Percentiles rank a stretch among this genome's conserved stretches.
phyloP scores from a whole-genome alignment of 1,140 invertebrate species.

The Aricia agestis region DNA sequence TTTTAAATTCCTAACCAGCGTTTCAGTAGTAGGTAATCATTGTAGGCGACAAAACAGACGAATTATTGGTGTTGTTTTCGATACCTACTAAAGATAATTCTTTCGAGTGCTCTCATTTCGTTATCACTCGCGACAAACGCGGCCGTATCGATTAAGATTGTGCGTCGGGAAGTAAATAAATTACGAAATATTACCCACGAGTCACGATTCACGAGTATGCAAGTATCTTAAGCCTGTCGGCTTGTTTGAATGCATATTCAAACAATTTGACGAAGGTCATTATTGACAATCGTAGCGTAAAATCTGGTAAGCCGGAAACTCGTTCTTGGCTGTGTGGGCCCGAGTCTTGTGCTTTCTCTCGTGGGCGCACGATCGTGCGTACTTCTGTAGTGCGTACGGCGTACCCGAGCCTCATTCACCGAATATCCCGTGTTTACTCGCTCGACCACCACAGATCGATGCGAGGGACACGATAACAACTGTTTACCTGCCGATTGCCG shows the following conservation, averaged over 20 bases:
- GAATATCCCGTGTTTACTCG: slow-evolving; percentile 40
- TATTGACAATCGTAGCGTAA: neutral
- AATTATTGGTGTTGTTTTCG: neutral
- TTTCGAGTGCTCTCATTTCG: slow-evolving; percentile 18
- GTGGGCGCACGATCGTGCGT: neutral
- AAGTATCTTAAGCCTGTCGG: neutral
- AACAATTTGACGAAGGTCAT: neutral
- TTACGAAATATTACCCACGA: neutral
- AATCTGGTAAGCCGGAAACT: neutral
- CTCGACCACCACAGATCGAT: slow-evolving; percentile 48
- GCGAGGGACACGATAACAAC: slow-evolving; percentile 53
- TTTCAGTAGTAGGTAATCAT: too few species aligned
- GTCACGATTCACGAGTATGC: too few species aligned
- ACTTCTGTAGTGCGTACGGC: neutral
- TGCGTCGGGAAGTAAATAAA: neutral
- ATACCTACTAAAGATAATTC: slow-evolving; percentile 32
- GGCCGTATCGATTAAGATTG: slow-evolving; percentile 31
- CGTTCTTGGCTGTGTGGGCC: neutral
- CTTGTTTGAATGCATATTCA: neutral
- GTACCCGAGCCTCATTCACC: slow-evolving; percentile 41
- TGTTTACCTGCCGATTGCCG: slow-evolving; percentile 68
- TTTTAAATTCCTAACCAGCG: too few species aligned
- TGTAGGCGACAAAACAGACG: too few species aligned
- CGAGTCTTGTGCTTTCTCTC: neutral
- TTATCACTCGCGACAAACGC: slow-evolving; percentile 32